phyloP scores from a whole-genome alignment of 23 tunicate genomes.

The Diplosoma virens region DNA sequence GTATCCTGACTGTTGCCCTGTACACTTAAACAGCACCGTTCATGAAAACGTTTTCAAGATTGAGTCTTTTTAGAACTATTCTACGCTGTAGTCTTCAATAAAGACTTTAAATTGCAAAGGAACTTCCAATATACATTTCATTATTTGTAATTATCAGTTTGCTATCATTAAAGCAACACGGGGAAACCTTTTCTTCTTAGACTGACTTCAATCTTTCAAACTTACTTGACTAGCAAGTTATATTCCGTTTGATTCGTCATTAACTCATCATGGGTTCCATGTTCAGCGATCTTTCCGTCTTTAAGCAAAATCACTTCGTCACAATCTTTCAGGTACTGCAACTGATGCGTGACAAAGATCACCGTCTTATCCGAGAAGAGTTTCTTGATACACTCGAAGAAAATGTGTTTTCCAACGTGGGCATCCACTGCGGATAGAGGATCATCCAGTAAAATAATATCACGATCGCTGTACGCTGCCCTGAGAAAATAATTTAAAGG shows the following conservation, averaged over 20 bases:
- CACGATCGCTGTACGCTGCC: conserved; percentile 92
- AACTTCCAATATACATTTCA: too few species aligned
- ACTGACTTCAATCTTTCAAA: too few species aligned
- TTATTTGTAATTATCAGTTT: too few species aligned
- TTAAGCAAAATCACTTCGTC: conserved; percentile 79
- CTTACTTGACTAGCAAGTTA: conserved; percentile 51
- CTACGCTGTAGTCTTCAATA: too few species aligned
- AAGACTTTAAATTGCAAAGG: too few species aligned
- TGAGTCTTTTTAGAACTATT: too few species aligned
- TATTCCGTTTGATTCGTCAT: conserved; percentile 53
- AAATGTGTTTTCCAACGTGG: conserved; percentile 94
- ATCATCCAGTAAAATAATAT: conserved; percentile 84
- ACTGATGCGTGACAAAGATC: conserved; percentile 88
- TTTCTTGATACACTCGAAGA: conserved; percentile 88
- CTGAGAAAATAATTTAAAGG: too few species aligned
- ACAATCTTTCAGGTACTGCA: conserved; percentile 91
- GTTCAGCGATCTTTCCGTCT: conserved; percentile 82
- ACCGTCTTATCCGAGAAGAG: conserved; percentile 59
- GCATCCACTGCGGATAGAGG: conserved; percentile 98
- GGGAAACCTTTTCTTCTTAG: too few species aligned
- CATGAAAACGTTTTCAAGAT: too few species aligned
- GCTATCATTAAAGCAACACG: too few species aligned
- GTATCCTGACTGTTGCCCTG: too few species aligned
- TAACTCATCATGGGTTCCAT: conserved; percentile 76
- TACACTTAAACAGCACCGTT: too few species aligned